Evolutionary conservation across 1,140 invertebrate species (phyloP), one percentile per base, ranked within the genome.

Genomic region (Dendroctonus ponderosae): DNA sequence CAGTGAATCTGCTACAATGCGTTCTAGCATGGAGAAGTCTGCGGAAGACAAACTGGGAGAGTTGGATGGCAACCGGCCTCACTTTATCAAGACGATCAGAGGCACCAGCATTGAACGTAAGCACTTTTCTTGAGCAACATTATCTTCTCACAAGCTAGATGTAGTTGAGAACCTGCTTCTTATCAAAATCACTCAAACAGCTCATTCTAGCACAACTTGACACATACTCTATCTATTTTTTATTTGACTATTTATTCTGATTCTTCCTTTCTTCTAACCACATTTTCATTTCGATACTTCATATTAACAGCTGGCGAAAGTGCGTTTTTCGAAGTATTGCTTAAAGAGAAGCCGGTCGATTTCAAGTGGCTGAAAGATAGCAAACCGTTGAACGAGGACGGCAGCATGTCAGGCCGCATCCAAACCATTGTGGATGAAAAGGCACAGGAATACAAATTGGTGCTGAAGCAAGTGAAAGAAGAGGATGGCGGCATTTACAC

Each of bases 331-430:
- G 91, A 92, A 78, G 93, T 93, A 75, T 84, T 88, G 68, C 84
- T 95, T 46, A 77, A 82, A 56, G 81, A 86, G 66, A 81, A 85
- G 74, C 74, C 81, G 4, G 77, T 81, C 4, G 80, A 82, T 37
- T 85, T 97, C 53, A 89, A 87, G 43, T 98, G 94, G 94, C 78
- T 96, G 56, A 96, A 94, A 77, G 91, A 95, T 78, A 96, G 95
- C 77, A 88, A 90, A 78, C 88, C 89, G 0, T 72, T 97, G 40
- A 71, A 69, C 57, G 60, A 51, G 62, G 86, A 89, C 42, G 91
- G 91, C 72, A 85, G 82, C 62, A 79, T 92, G 46, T 88, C 90
- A 12, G 91, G 93, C 72, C 81, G 92, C 7, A 85, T 93, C 46
- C 84, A 84, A 53, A 83, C 86, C 12, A 82, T 82, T 0, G 79